phyloP scores from a whole-genome alignment of 2,888 invertebrate species.

The Lochmaea crataegi region DNA sequence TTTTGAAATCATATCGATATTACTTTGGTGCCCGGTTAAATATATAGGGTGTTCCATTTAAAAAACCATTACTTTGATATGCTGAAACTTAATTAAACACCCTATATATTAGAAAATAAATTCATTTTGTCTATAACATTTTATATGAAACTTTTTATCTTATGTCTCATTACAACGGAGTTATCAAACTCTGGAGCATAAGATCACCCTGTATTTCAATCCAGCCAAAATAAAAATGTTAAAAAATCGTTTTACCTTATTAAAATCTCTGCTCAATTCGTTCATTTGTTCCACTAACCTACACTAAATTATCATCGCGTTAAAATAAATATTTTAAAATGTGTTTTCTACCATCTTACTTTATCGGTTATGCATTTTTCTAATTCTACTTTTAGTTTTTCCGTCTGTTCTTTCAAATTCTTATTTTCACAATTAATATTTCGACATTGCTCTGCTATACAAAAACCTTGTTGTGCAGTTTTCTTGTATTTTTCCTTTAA shows the following conservation, averaged over 20 bases:
- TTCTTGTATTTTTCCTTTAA: slow-evolving; percentile 41
- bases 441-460: slow-evolving; percentile 35
- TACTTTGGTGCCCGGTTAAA: too few relatives aligned
- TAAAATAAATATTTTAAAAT: slow-evolving; percentile 21
- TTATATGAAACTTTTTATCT: too few relatives aligned
- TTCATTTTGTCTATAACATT: too few relatives aligned
- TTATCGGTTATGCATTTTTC: slow-evolving; percentile 29
- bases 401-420: slow-evolving; percentile 29
- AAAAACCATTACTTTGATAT: too few relatives aligned
- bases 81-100: too few relatives aligned
- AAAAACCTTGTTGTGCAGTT: slow-evolving; percentile 26
- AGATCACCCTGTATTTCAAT: too few relatives aligned
- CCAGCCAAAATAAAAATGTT: neutral
- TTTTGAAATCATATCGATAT: too few relatives aligned
- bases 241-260: slow-evolving; percentile 39
- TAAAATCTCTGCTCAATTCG: slow-evolving; percentile 36
- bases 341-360: slow-evolving; percentile 36
- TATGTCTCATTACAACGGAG: too few relatives aligned
- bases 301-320: slow-evolving; percentile 38
- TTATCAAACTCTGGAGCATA: too few relatives aligned
- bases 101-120: too few relatives aligned
- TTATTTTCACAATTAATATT: slow-evolving; percentile 39
- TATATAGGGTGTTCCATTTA: too few relatives aligned
- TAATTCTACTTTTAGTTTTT: slow-evolving; percentile 32
- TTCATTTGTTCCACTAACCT: slow-evolving; percentile 39